Base-by-base conservation (phyloP, 2,113 vertebrate species). In the Lonchura striata region DNA sequence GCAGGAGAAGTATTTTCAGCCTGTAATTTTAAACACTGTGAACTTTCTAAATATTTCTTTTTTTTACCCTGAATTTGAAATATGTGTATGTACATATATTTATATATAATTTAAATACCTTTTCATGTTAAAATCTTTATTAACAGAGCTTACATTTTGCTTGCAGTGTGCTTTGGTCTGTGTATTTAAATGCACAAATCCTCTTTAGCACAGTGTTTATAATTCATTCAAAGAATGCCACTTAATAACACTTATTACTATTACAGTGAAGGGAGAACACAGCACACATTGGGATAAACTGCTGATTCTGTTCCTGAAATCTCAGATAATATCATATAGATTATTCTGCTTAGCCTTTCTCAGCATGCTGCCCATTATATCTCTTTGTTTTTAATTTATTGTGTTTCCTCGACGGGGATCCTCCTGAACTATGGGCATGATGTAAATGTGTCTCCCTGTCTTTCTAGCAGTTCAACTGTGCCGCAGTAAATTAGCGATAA, bases 331-430 rank as follows among this genome's bases (percentile, higher is more conserved):
- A 84, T 80, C 68, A 81, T 57, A 20, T 11, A 50, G 83, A 90
- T 91, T 76, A 82, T 96, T 91, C 71, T 95, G 81, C 83, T 96
- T 92, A 71, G 94, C 57, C 61, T 70, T 59, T 79, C 87, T 82
- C 54, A 46, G 85, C 78, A 21, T 88, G 71, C 63, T 90, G 44
- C 85, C 75, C 78, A 41, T 92, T 90, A 75, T 6, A 23, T 85
- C 46, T 66, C 69, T 94, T 88, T 87, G 82, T 47, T 95, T 92
- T 92, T 95, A 96, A 97, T 97, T 96, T 95, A 96, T 81, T 94
- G 90, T 56, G 82, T 82, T 93, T 69, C 92, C 94, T 82, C 86
- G 21, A 65, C 39, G 76, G 90, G 87, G 74, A 88, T 94, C 75
- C 91, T 78, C 44, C 60, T 93, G 71, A 95, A 66, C 68, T 27